phyloP scores from a whole-genome alignment of 2,888 invertebrate species.

The Parapristionchus giblindavisi region DNA sequence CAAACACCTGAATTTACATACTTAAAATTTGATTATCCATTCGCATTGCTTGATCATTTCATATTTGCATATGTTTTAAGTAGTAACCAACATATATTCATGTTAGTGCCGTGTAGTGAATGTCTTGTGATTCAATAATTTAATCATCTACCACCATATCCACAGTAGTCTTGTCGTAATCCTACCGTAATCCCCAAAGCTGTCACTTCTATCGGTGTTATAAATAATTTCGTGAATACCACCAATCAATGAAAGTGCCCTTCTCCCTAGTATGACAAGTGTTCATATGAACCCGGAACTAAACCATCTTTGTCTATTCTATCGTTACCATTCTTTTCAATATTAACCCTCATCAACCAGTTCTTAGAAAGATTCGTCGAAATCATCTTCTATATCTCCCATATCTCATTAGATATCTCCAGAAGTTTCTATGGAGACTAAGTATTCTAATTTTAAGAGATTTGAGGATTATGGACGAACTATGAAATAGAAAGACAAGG shows the following conservation, averaged over 20 bases:
- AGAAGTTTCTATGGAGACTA: background rate
- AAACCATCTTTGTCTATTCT: background rate
- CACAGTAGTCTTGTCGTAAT: too few relatives aligned
- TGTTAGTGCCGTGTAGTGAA: background rate
- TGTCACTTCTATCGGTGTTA: too few relatives aligned
- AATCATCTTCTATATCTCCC: background rate
- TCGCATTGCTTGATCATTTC: constrained; percentile 41
- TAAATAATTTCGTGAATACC: too few relatives aligned
- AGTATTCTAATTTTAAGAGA: background rate
- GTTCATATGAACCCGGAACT: too few relatives aligned
- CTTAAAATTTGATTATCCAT: too few relatives aligned
- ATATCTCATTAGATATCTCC: background rate
- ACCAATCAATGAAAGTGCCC: too few relatives aligned
- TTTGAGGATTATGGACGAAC: background rate
- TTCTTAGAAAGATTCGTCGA: background rate
- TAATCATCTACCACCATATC: too few relatives aligned
- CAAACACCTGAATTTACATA: constrained; percentile 72
- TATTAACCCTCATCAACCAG: background rate
- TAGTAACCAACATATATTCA: too few relatives aligned
- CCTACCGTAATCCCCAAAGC: too few relatives aligned
- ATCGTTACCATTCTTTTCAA: background rate
- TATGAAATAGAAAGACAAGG: background rate
- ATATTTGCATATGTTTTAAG: too few relatives aligned
- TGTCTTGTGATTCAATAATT: too few relatives aligned
- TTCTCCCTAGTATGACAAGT: too few relatives aligned